Conservation (phyloP, 1,140 invertebrate genomes). For the Sminthurinus signatus region DNA sequence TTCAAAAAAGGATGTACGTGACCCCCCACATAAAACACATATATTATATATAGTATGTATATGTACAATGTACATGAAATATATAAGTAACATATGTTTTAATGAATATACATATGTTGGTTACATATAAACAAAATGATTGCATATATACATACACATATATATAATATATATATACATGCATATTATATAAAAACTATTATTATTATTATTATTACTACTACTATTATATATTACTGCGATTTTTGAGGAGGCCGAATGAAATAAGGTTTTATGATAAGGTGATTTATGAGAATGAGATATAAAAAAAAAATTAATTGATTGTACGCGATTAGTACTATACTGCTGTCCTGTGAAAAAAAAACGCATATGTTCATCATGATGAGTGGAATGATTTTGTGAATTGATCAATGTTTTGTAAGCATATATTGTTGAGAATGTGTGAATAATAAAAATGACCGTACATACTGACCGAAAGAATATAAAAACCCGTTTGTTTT, state of each 20-base stretch:
- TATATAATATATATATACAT: background rate
- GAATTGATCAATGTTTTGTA: constrained; percentile 23
- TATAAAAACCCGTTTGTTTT: background rate
- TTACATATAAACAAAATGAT: too few species aligned
- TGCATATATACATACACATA: too few species aligned
- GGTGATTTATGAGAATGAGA: too few species aligned
- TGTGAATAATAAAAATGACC: constrained; percentile 25
- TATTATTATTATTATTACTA: background rate
- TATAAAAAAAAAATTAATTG: background rate
- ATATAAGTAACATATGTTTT: too few species aligned
- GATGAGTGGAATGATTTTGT: constrained; percentile 7
- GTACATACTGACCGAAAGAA: constrained; percentile 6
- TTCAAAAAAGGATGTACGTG: too few species aligned
- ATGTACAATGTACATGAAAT: background rate
- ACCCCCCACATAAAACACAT: background rate
- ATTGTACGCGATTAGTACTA: background rate
- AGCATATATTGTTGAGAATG: constrained; percentile 24
- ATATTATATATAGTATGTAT: constrained; percentile 1
- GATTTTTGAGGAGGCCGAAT: background rate
- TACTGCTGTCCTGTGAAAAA: constrained; percentile 8
- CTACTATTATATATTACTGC: constrained; percentile 1
- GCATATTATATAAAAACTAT: background rate
- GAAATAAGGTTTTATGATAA: too few species aligned
- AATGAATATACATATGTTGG: too few species aligned
- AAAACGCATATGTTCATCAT: constrained; percentile 9